phyloP scores from a whole-genome alignment of 2,113 vertebrate genomes.

The Gracilinanus agilis region DNA sequence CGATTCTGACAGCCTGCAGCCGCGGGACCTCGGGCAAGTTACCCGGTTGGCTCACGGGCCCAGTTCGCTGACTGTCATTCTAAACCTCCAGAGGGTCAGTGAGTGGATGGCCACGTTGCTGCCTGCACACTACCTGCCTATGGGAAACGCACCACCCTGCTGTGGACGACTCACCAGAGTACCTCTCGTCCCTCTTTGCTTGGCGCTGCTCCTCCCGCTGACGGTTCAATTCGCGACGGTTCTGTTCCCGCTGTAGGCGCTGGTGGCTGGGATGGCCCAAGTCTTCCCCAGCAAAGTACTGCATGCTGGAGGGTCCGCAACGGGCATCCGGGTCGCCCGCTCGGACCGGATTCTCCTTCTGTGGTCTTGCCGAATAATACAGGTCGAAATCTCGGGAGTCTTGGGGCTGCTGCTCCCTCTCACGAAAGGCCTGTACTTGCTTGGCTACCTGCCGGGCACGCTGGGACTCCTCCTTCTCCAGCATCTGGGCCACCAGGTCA shows the following conservation, averaged over 20 bases:
- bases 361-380: constrained; percentile 73
- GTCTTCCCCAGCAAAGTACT: constrained; percentile 87
- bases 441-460: constrained; percentile 73
- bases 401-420: constrained; percentile 81
- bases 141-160: background rate
- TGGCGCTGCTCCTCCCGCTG: constrained; percentile 83
- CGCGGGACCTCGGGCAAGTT: background rate
- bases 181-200: constrained; percentile 69
- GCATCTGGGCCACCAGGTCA: constrained; percentile 78
- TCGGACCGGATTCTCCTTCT: constrained; percentile 63
- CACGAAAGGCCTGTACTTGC: constrained; percentile 75
- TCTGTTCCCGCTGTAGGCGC: constrained; percentile 86
- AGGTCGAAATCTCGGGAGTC: constrained; percentile 79
- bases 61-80: background rate
- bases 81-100: background rate
- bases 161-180: constrained; percentile 76
- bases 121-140: too few relatives aligned
- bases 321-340: constrained; percentile 3
- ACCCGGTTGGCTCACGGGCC: background rate
- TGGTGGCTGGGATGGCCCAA: constrained; percentile 21
- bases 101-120: background rate
- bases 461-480: constrained; percentile 82
- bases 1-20: background rate
- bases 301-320: constrained; percentile 77
- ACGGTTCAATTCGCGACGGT: constrained; percentile 79